Base-by-base conservation (phyloP, 1,140 invertebrate genomes). In the Sinella curviseta region DNA sequence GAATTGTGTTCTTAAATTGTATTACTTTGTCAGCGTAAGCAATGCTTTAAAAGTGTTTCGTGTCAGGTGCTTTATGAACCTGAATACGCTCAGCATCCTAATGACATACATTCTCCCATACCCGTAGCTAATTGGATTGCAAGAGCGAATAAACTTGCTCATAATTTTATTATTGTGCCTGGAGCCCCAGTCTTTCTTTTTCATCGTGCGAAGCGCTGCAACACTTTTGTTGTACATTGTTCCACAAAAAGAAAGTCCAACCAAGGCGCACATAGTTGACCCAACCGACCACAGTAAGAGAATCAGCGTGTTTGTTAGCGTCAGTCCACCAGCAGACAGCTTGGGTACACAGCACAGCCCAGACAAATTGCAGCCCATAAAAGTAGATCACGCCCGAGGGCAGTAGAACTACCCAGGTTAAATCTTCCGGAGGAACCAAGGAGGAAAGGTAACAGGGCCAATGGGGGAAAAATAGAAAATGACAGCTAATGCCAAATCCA, bases 71-170 rank as follows among this genome's bases (percentile, higher is more conserved):
- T 14, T 8, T 8, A 70, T 4, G 31, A 70, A 70, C 31, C 12
- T 33, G n/a, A 70, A 70, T 12, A 33, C 31, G n/a, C 65, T 70
- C 4, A 70, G 2, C 24, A 17, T 70, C 24, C 65, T 70, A 70
- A 70, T 70, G 1, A 70, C 65, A 70, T 70, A 70, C 65, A 70
- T 70, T 70, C 30, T 70, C 12, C 65, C 65, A 33, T 70, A 70
- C 12, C 65, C 65, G 65, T 70, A 70, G 24, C 65, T 70, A 31
- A 70, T 70, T 16, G 65, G 65, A 14, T 30, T 33, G 31, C 65
- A 70, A 30, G 65, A 70, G 3, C n/a, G 2, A 31, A n/a, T 30
- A 70, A 70, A 70, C 12, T 33, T 30, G 4, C 31, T 70, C 65
- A 70, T 70, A 4, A 70, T 33, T n/a, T 31, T 30, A 30, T 70